Percentiles rank a stretch among this genome's conserved stretches.
Conservation (phyloP, 53 echinoderm and acorn worm species). For the Antedon mediterranea region DNA sequence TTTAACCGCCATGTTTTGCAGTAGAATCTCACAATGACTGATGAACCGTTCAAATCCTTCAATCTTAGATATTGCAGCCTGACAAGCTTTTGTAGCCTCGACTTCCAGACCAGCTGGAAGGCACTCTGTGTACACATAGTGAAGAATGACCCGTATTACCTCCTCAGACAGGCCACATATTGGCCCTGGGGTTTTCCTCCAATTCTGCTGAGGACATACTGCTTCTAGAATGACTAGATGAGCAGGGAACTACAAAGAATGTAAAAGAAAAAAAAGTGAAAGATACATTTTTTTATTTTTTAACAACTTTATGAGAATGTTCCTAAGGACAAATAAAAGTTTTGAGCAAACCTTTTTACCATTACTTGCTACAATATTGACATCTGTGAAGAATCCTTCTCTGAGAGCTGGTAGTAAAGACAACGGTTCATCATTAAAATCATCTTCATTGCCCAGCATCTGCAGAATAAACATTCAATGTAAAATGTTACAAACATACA, state of each 20-base stretch:
- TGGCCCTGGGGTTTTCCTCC: conserved; percentile 40
- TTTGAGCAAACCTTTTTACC: conserved; percentile 39
- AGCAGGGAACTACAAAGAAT: conserved; percentile 19
- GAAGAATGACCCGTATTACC: conserved; percentile 25
- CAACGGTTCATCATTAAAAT: conserved; percentile 38
- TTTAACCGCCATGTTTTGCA: conserved; percentile 53
- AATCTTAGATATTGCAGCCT: conserved; percentile 33
- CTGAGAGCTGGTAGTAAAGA: conserved; percentile 29
- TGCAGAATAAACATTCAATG: conserved; percentile 5
- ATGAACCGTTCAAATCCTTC: conserved; percentile 42
- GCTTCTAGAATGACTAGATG: conserved; percentile 24
- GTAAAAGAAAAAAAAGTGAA: conserved; percentile 6
- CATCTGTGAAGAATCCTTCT: conserved; percentile 54
- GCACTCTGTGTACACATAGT: conserved; percentile 62
- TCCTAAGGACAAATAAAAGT: neutral
- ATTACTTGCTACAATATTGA: conserved; percentile 52
- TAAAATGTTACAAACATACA: too few species aligned
- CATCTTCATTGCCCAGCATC: conserved; percentile 44
- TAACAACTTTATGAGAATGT: neutral
- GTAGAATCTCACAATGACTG: conserved; percentile 30
- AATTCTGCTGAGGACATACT: conserved; percentile 33
- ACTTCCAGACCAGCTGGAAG: conserved; percentile 36
- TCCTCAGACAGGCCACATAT: conserved; percentile 31
- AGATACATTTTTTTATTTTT: conserved; percentile 9
- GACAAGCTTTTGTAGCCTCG: conserved; percentile 28